These are phyloP conservation scores for Ellobius talpinus DNA, from an alignment of 2,113 vertebrate species.

Conservation along the genomic window DNA sequence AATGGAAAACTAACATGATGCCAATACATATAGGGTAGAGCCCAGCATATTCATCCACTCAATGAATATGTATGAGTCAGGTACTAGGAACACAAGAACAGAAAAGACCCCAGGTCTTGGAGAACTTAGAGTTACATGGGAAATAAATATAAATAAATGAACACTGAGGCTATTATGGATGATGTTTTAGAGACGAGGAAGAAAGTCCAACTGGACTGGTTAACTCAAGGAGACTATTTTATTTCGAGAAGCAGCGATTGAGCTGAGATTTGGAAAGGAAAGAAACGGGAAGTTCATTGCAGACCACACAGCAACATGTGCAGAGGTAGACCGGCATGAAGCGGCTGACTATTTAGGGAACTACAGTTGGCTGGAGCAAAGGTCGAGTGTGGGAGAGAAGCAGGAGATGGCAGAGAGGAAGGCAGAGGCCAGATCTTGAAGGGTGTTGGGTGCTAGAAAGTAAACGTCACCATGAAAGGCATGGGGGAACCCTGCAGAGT, in stretches of 20 bases:
- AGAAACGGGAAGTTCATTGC: conserved; percentile 52
- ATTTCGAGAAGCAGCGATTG: not conserved
- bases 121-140: not conserved
- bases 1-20: not conserved
- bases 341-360: conserved; percentile 26
- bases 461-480: not conserved
- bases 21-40: not conserved
- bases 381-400: not conserved
- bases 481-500: not conserved
- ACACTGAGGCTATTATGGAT: not conserved
- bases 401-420: not conserved
- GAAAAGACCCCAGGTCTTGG: not conserved
- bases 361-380: not conserved
- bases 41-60: not conserved
- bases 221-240: not conserved
- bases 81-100: not conserved
- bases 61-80: conserved; percentile 8
- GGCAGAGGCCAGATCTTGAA: not conserved
- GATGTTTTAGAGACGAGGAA: not conserved
- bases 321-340: not conserved
- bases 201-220: not conserved
- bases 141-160: conserved; percentile 16
- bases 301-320: not conserved
- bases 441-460: not conserved
- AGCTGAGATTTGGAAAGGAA: conserved; percentile 31